Base-by-base conservation (phyloP, 2,113 vertebrate genomes). In the Platichthys flesus region DNA sequence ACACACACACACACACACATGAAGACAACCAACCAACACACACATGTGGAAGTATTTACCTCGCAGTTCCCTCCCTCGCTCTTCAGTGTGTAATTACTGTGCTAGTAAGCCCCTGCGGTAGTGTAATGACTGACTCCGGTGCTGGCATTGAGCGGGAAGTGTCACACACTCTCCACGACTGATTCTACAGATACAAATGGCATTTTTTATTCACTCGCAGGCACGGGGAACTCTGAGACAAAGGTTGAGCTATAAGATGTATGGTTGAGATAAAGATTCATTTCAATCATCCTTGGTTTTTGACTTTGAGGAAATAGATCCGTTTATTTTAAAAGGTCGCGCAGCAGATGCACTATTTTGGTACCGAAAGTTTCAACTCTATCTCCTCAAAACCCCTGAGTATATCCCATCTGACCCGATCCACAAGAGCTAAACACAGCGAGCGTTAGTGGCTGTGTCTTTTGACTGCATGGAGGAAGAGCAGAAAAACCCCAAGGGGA, bases 1-100 rank as follows among this genome's bases (percentile, higher is more conserved):
- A 57, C 71, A 55, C 59, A 26, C 60, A 49, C 47, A 79, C 72
- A 54, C 67, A 54, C 45, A n/a, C 55, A 47, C 23, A 26, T 67
- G 31, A 45, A 78, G 55, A 71, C 31, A 74, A 69, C 64, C 56
- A 59, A 80, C 62, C 56, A 45, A 78, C 63, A 75, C 80, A 75
- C 80, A 88, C 92, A 94, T 89, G 85, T 91, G 91, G 88, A 93
- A 93, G 89, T 49, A 83, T 90, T 94, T 93, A 90, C 79, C 85
- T 81, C 72, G 67, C 66, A 74, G 77, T 62, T 88, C 63, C 80
- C 85, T 79, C 81, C 74, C 78, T 81, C 20, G 0, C 66, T 55
- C 72, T 73, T 76, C 73, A 21, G 64, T 81, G 90, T 86, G 82
- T 91, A 93, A 93, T 93, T 90, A 92, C 83, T 65, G 59, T 57